Evolutionary conservation across 2,797 vertebrate species (phyloP), one percentile per base, ranked within the genome.

Genomic region (Aplochiton taeniatus): DNA sequence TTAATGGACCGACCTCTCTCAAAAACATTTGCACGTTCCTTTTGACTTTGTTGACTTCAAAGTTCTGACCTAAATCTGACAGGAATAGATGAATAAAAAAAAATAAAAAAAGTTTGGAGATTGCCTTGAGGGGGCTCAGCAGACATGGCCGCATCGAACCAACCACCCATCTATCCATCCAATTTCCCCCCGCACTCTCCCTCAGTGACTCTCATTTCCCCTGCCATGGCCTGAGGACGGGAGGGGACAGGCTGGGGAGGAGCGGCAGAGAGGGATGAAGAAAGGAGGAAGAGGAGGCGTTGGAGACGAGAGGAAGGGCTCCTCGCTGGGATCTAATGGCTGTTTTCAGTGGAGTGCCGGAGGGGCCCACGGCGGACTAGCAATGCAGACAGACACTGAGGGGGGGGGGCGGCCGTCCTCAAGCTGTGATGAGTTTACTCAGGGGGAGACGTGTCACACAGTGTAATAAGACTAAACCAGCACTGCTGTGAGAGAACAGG

Each of bases 381-480:
- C 4, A n/a, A n/a, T n/a, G n/a, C n/a, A n/a, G n/a, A n/a, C n/a
- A n/a, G n/a, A n/a, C n/a, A n/a, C n/a, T n/a, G 31, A 31, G 31
- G 31, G 31, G 31, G 2, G 31, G 31, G 31, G 31, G 31, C 6
- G 31, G 31, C n/a, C 49, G 58, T 62, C 41, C 17, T 84, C 72
- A 60, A 58, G 16, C 53, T 68, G 61, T 74, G 84, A 86, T 84
- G 75, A 56, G 58, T 83, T 86, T 81, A 76, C 72, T 73, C 75
- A 66, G 65, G 68, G 80, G 59, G 48, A 46, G 56, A 55, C 63
- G 65, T 17, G 60, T 62, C 12, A 41, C 71, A 72, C 54, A 55
- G 66, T 56, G 66, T 77, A 79, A 84, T 80, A 76, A 79, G 78
- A 77, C 81, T 76, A 87, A 86, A 87, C 85, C 85, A 87, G 87